These are phyloP conservation scores for Metopolophium dirhodum DNA, from an alignment of 1,140 invertebrate species.

Conservation along the genomic window DNA sequence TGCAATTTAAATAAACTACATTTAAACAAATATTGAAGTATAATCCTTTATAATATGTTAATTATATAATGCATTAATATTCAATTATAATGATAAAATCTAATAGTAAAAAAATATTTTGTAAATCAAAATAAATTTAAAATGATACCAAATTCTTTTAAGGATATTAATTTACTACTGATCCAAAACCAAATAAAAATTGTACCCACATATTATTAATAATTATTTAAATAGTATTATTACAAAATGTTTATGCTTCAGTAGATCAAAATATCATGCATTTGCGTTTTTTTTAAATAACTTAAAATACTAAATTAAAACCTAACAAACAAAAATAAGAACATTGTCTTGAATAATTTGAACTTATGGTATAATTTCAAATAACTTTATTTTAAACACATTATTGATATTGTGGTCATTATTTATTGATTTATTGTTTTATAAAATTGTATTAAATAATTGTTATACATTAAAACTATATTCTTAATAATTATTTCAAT, in stretches of 20 bases:
- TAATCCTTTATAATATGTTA: neutral
- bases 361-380: no score
- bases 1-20: neutral
- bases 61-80: neutral
- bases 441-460: neutral
- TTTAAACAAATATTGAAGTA: neutral
- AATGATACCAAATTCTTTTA: neutral
- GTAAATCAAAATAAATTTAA: neutral
- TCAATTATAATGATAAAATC: neutral
- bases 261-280: no score
- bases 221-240: no score
- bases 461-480: neutral
- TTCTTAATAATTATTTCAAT: neutral
- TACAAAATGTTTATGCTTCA: no score
- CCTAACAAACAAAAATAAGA: no score
- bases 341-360: no score
- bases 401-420: no score
- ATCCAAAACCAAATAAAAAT: neutral
- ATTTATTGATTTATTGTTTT: no score
- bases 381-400: no score
- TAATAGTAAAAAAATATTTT: neutral
- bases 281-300: no score
- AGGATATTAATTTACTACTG: neutral
- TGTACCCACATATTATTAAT: no score
- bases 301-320: no score